Evolutionary conservation across 2,797 vertebrate genomes (phyloP), one percentile per base, ranked within the genome.

Genomic region (Taeniopygia guttata): DNA sequence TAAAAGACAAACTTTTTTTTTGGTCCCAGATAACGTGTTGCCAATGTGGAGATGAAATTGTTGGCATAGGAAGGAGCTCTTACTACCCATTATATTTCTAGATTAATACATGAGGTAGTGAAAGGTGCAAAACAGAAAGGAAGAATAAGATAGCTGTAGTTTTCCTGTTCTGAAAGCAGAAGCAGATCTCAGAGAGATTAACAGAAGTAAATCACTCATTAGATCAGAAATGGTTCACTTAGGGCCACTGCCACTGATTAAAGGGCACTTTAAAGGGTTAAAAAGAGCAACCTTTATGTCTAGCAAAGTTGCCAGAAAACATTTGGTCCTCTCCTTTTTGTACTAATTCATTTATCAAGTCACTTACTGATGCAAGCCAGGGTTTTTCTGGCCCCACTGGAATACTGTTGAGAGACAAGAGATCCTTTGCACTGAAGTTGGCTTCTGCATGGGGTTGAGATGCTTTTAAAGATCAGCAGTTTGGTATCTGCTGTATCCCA

Each of bases 221-320:
- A 89, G 67, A 76, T 66, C 68, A 77, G 55, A 92, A 69, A 27
- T 5, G 0, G 38, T 63, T 92, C 56, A 68, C 69, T 76, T 43
- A 62, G 51, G 69, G 48, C 58, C 46, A 69, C 26, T 64, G 90
- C 36, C 56, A 67, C 49, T 63, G 56, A 84, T 84, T 87, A 88
- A 84, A 86, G 20, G 34, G 22, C 32, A 90, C 79, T 95, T 90
- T 63, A 81, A 91, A 78, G 55, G 63, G 70, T 84, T 80, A 89
- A 70, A 80, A 87, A 56, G 76, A 81, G 43, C 18, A 78, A 90
- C 16, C 10, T 91, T 77, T 62, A 34, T 17, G 59, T 82, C 73
- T 64, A 76, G 40, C 67, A 58, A 87, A 67, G 15, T 15, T 85
- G 40, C 40, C 66, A 85, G 59, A 81, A 90, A 79, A 92, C 0